Percentiles rank a stretch among this genome's conserved stretches.
Evolutionary conservation across 2,113 vertebrate genomes (phyloP).

Genomic region (Spea bombifrons): DNA sequence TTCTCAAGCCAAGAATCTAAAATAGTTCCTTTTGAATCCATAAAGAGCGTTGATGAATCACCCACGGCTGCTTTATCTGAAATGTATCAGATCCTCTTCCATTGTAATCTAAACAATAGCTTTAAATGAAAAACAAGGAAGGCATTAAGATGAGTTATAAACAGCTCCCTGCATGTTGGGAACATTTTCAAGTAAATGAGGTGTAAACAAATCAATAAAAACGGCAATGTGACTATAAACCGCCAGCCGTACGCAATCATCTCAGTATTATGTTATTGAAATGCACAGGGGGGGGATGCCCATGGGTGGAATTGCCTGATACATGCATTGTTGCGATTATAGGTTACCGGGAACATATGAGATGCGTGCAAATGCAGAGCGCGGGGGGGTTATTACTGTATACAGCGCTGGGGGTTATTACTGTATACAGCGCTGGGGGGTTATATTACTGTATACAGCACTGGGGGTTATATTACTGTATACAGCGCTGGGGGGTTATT

Average conservation of each 20-base stretch:
- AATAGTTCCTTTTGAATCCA: not conserved
- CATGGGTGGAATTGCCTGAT: constrained; percentile 35
- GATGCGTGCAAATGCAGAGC: not conserved
- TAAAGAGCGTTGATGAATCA: not conserved
- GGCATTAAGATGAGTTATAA: constrained; percentile 50
- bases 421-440: too few relatives aligned
- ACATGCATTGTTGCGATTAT: constrained; percentile 48
- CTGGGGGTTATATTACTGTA: too few relatives aligned
- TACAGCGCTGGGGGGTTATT: too few relatives aligned
- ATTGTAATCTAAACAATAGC: constrained; percentile 44
- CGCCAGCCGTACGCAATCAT: constrained; percentile 49
- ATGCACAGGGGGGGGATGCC: constrained; percentile 45
- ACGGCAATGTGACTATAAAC: constrained; percentile 54
- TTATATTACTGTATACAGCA: too few relatives aligned
- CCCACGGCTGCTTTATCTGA: not conserved
- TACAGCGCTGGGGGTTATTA: too few relatives aligned
- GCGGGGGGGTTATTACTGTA: too few relatives aligned
- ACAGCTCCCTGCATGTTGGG: constrained; percentile 49
- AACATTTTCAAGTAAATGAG: constrained; percentile 56
- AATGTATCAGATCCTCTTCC: constrained; percentile 7
- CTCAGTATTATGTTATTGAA: constrained; percentile 50
- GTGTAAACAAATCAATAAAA: constrained; percentile 58
- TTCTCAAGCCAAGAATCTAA: not conserved
- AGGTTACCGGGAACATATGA: constrained; percentile 19
- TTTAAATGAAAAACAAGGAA: constrained; percentile 31